phyloP scores from a whole-genome alignment of 2,888 invertebrate genomes.

The Dryobotodes eremita region DNA sequence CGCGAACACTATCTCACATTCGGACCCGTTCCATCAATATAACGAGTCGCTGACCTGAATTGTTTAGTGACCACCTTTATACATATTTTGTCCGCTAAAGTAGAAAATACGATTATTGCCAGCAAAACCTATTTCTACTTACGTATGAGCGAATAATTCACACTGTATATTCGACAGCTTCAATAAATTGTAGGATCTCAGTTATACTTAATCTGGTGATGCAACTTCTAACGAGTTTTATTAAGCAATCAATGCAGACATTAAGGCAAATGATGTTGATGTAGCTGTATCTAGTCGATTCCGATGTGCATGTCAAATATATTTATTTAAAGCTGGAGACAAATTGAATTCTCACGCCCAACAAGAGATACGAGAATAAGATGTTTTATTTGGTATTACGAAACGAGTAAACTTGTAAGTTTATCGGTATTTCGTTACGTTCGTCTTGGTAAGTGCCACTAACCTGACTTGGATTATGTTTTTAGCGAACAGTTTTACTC shows the following conservation, averaged over 20 bases:
- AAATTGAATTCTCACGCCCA: conserved; percentile 52
- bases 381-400: conserved; percentile 41
- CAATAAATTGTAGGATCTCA: conserved; percentile 34
- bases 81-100: conserved; percentile 66
- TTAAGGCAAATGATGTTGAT: conserved; percentile 19
- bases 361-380: conserved; percentile 35
- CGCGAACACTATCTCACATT: conserved; percentile 81
- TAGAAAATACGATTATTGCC: conserved; percentile 68
- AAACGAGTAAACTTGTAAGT: conserved; percentile 40
- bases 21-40: conserved; percentile 83
- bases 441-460: conserved; percentile 43
- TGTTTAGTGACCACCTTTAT: conserved; percentile 81
- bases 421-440: conserved; percentile 45
- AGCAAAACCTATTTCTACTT: conserved; percentile 54
- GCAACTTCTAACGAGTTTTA: conserved; percentile 33
- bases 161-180: conserved; percentile 36
- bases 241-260: conserved; percentile 31
- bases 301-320: conserved; percentile 24
- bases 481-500: conserved; percentile 54
- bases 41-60: conserved; percentile 84
- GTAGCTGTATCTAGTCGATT: conserved; percentile 3
- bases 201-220: conserved; percentile 29
- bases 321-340: conserved; percentile 38
- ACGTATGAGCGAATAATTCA: conserved; percentile 52
- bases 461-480: conserved; percentile 56